These are phyloP conservation scores for Hyperoplus lanceolatus DNA, from an alignment of 2,797 vertebrate species.

Conservation along the genomic window DNA sequence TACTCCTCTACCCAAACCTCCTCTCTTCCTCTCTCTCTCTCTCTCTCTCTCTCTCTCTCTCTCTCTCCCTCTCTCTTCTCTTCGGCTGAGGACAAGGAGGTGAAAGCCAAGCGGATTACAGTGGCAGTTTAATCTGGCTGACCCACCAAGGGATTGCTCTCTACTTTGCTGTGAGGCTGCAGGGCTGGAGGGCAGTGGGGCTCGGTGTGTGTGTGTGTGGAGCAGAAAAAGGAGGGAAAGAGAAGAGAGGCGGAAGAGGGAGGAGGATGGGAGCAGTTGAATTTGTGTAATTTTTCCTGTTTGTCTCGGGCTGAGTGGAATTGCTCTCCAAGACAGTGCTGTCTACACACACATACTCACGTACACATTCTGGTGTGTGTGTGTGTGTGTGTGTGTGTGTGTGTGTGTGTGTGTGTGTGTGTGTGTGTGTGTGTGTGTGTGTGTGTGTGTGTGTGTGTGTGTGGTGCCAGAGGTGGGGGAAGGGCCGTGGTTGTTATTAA, in stretches of 20 bases:
- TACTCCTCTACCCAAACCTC: constrained; percentile 19
- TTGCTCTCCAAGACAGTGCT: constrained; percentile 62
- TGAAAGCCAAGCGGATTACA: constrained; percentile 89
- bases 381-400: constrained; percentile 28
- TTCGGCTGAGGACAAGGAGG: constrained; percentile 85
- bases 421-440: constrained; percentile 20
- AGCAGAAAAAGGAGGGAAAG: constrained; percentile 26
- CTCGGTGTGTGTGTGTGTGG: constrained; percentile 42
- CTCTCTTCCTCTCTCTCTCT: constrained; percentile 33
- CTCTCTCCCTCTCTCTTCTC: constrained; percentile 54
- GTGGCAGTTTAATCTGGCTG: constrained; percentile 88
- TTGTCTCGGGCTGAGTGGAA: constrained; percentile 50
- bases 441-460: constrained; percentile 33
- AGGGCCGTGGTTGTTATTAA: constrained; percentile 70
- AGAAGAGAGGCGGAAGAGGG: constrained; percentile 31
- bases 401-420: constrained; percentile 25
- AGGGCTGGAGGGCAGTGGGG: constrained; percentile 71
- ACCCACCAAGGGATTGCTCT: constrained; percentile 88
- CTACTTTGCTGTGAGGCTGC: constrained; percentile 82
- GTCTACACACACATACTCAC: constrained; percentile 13
- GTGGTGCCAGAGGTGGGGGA: constrained; percentile 65
- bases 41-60: constrained; percentile 33
- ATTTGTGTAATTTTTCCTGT: constrained; percentile 60
- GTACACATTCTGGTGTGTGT: background rate
- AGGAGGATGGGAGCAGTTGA: constrained; percentile 52